phyloP scores from a whole-genome alignment of 2,888 invertebrate genomes.

The Ophioninae sp. region DNA sequence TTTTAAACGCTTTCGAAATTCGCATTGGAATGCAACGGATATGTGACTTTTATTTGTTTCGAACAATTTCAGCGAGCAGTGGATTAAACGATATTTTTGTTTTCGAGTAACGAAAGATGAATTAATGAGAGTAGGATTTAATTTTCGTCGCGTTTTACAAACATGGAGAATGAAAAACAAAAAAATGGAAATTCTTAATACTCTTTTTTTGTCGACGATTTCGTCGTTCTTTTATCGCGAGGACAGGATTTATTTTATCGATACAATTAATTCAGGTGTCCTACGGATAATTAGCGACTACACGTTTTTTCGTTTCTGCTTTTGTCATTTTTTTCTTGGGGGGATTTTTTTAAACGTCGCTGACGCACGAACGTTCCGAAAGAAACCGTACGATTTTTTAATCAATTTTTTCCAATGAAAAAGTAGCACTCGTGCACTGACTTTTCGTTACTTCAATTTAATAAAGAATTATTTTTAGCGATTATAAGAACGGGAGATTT shows the following conservation, averaged over 20 bases:
- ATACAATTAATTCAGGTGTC: slow-evolving; percentile 52
- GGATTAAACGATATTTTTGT: not conserved
- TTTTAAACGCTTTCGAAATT: not conserved
- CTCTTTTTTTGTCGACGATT: slow-evolving; percentile 1
- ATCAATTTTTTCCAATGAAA: not conserved
- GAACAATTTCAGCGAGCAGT: not conserved
- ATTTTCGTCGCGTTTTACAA: too few species aligned
- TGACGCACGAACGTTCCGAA: not conserved
- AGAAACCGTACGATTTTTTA: not conserved
- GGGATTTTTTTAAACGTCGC: too few species aligned
- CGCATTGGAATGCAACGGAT: not conserved
- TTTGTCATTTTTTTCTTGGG: not conserved
- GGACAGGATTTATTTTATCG: slow-evolving; percentile 35
- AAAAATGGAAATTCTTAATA: not conserved
- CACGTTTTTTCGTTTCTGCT: slow-evolving; percentile 20
- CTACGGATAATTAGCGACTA: slow-evolving; percentile 46
- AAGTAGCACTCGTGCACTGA: slow-evolving; percentile 40
- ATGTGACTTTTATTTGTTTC: not conserved
- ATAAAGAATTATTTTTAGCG: slow-evolving; percentile 18
- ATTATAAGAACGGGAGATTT: not conserved
- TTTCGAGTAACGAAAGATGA: too few species aligned
- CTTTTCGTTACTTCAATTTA: slow-evolving; percentile 7
- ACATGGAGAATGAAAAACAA: too few species aligned
- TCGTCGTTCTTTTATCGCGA: slow-evolving; percentile 26
- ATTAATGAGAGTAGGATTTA: too few species aligned